Percentiles rank a stretch among this genome's conserved stretches.
phyloP scores from a whole-genome alignment of 1,140 invertebrate genomes.

The Watersipora subatra region DNA sequence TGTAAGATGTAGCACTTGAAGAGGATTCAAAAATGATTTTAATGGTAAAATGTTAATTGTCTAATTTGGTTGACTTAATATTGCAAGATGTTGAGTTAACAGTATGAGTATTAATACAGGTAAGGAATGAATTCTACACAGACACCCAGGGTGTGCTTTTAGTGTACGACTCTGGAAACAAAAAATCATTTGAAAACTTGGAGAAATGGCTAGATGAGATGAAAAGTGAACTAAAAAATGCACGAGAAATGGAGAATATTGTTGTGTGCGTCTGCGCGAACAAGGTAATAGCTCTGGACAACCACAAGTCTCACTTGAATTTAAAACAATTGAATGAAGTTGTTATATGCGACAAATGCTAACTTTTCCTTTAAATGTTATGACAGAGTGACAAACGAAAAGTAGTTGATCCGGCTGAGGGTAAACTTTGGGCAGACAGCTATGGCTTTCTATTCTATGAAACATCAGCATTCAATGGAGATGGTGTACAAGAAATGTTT shows the following conservation, averaged over 20 bases:
- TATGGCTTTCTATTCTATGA: slow-evolving; percentile 41
- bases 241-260: slow-evolving; percentile 30
- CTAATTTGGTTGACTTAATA: no score
- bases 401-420: slow-evolving; percentile 34
- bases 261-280: slow-evolving; percentile 37
- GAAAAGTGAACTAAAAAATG: slow-evolving; percentile 31
- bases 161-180: slow-evolving; percentile 33
- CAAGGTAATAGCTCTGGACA: slow-evolving; percentile 25
- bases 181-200: slow-evolving; percentile 30
- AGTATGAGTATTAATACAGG: slow-evolving; percentile 16
- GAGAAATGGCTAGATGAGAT: slow-evolving; percentile 37
- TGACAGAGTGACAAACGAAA: slow-evolving; percentile 27
- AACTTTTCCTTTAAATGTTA: no score
- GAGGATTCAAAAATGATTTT: no score
- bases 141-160: slow-evolving; percentile 38
- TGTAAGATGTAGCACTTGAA: no score
- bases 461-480: slow-evolving; percentile 36
- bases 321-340: no score
- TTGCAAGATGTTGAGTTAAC: no score
- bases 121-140: slow-evolving; percentile 40
- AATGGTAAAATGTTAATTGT: no score
- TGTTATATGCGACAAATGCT: no score
- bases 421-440: slow-evolving; percentile 34
- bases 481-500: slow-evolving; percentile 38
- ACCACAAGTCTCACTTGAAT: no score